phyloP scores from a whole-genome alignment of 2,888 invertebrate genomes.

The Eilema sororculum region DNA sequence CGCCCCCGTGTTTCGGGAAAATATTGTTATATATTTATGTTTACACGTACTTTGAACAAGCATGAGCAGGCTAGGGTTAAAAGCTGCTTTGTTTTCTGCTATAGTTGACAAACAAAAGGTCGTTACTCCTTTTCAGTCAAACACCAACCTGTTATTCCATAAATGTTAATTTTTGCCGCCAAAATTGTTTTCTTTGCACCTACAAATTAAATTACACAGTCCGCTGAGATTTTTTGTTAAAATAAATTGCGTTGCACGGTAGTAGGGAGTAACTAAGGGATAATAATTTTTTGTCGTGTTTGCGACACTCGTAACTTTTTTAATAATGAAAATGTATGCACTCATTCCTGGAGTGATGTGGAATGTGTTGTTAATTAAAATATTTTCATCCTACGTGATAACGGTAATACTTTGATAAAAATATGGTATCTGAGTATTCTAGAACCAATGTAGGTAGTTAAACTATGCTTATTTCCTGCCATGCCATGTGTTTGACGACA shows the following conservation, averaged over 20 bases:
- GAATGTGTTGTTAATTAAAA: constrained; percentile 7
- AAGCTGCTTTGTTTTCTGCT: constrained; percentile 70
- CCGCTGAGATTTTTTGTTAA: constrained; percentile 53
- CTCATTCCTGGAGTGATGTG: background rate
- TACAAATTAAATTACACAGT: constrained; percentile 59
- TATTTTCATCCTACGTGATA: constrained; percentile 6
- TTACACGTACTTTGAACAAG: constrained; percentile 55
- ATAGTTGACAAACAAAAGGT: constrained; percentile 72
- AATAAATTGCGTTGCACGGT: constrained; percentile 54
- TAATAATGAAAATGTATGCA: constrained; percentile 34
- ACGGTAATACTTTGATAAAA: background rate
- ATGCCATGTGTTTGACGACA: no score
- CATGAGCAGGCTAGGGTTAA: constrained; percentile 61
- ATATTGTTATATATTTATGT: constrained; percentile 63
- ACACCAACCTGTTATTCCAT: constrained; percentile 61
- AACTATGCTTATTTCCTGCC: no score
- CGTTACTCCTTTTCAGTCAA: constrained; percentile 57
- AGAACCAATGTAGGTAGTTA: no score
- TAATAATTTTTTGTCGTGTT: constrained; percentile 25
- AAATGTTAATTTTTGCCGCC: constrained; percentile 65
- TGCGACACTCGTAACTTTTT: constrained; percentile 32
- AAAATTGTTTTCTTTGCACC: constrained; percentile 66
- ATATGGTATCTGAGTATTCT: no score
- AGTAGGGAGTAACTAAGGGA: constrained; percentile 30
- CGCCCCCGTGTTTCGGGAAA: constrained; percentile 46